A percentile compares a stretch with the other conserved stretches of the same genome.
Conservation (phyloP, 1,140 invertebrate species). For the Anoplolepis gracilipes region DNA sequence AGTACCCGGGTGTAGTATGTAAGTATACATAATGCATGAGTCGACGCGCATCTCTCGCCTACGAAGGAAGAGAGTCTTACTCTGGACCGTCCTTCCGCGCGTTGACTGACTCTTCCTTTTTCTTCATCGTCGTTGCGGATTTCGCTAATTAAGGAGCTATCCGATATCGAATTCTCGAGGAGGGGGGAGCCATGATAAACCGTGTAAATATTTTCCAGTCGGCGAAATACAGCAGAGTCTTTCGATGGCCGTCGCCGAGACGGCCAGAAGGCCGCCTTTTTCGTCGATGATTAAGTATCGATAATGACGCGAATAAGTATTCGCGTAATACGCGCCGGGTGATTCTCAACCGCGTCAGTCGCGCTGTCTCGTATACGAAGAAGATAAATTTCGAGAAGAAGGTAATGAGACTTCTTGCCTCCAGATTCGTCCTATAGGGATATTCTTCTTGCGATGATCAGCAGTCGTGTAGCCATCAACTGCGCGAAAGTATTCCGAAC, state of each 20-base stretch:
- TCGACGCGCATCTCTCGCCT: conserved; percentile 55
- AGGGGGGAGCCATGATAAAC: neutral
- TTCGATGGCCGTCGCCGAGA: conserved; percentile 18
- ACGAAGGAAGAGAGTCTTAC: conserved; percentile 33
- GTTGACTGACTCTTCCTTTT: neutral
- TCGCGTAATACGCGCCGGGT: conserved; percentile 32
- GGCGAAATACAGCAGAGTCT: conserved; percentile 7
- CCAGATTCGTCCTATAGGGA: conserved; percentile 61
- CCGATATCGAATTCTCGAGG: conserved; percentile 12
- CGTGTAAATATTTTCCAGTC: neutral
- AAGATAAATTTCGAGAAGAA: conserved; percentile 69
- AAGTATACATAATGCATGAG: conserved; percentile 79
- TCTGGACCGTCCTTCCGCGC: conserved; percentile 47
- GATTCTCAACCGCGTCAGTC: conserved; percentile 33
- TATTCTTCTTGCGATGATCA: conserved; percentile 58
- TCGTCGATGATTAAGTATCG: conserved; percentile 67
- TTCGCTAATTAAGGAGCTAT: conserved; percentile 49
- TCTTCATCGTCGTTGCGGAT: neutral
- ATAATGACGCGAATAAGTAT: conserved; percentile 67
- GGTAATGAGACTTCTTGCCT: conserved; percentile 70
- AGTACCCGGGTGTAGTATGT: conserved; percentile 28
- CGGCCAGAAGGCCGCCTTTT: conserved; percentile 22
- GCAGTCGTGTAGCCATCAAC: conserved; percentile 45
- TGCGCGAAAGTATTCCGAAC: conserved; percentile 38
- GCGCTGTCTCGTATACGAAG: conserved; percentile 51